Base-by-base conservation (phyloP, 2,888 invertebrate species). In the Melanchra persicariae region DNA sequence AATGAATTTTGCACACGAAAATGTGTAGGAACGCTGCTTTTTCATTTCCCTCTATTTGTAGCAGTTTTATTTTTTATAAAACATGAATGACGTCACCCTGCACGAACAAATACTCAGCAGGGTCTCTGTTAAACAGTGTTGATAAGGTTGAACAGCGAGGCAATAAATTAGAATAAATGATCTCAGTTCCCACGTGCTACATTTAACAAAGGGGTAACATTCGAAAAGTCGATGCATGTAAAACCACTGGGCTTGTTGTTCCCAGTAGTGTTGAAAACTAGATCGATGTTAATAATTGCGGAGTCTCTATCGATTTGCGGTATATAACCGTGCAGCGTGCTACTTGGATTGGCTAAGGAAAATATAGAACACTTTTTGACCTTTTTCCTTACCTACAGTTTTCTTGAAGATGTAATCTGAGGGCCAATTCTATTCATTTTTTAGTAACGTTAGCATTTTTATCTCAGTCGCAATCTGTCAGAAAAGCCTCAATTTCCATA, bases 131-230 rank as follows among this genome's bases (percentile, higher is more conserved):
- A 60, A 37, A n/a, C 4, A 43, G 17, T 22, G 40, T 24, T 34
- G 47, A 55, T 76, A 76, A 49, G 43, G 19, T 49, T 19, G 22
- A 24, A 57, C 15, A 17, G n/a, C 22, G 19, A 4, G 3, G 8
- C 40, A 57, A 45, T 59, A 69, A 68, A 76, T 74, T 43, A 17
- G 15, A 47, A 76, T 67, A 43, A 68, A 68, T 60, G 47, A n/a
- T 15, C 19, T 19, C 26, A 43, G 24, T 74, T 55, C 40, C 71
- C 55, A 74, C 40, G n/a, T 43, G 34, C 37, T 40, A 40, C 22
- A 40, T 63, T 15, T 10, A 24, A 52, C 43, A 73, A 70, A 64
- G 51, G 64, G 74, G 64, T 52, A 26, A 22, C 12, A 45, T 51
- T 52, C 1, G 24, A 7, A 51, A 34, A 62, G 0, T 30, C 1